A percentile compares a stretch with the other conserved stretches of the same genome.
phyloP scores from a whole-genome alignment of 1,140 invertebrate species.

The Eueides isabella region DNA sequence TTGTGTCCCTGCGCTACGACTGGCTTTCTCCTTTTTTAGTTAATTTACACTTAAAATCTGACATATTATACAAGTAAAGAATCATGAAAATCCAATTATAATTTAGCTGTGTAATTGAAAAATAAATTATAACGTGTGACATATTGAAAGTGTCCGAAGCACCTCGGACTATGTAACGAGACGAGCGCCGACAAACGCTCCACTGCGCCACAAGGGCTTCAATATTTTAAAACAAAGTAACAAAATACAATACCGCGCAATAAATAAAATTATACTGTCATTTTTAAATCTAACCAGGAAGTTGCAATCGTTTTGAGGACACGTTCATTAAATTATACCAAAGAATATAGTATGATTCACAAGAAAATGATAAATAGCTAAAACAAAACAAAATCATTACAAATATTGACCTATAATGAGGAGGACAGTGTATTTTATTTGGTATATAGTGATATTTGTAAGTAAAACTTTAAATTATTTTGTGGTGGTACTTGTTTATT shows the following conservation, averaged over 20 bases:
- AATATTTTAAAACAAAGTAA: too few relatives aligned
- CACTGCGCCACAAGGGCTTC: too few relatives aligned
- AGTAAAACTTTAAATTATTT: background rate
- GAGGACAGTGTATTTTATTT: background rate
- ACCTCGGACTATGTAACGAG: too few relatives aligned
- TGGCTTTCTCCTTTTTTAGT: too few relatives aligned
- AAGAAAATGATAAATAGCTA: background rate
- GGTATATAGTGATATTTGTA: background rate
- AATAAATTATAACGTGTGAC: too few relatives aligned
- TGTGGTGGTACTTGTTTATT: background rate
- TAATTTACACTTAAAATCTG: too few relatives aligned
- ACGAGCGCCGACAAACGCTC: too few relatives aligned
- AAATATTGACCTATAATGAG: background rate
- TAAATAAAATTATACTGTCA: background rate
- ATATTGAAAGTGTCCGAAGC: too few relatives aligned
- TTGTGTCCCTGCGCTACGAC: too few relatives aligned
- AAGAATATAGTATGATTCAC: slow-evolving; percentile 12
- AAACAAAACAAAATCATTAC: background rate
- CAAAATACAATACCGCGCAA: background rate
- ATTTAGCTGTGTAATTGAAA: too few relatives aligned
- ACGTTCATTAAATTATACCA: slow-evolving; percentile 1
- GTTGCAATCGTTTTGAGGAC: background rate
- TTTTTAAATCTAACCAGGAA: slow-evolving; percentile 6
- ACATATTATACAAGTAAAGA: too few relatives aligned
- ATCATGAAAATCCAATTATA: too few relatives aligned